Conservation (phyloP, 2,797 vertebrate species). For the Poecilia picta region DNA sequence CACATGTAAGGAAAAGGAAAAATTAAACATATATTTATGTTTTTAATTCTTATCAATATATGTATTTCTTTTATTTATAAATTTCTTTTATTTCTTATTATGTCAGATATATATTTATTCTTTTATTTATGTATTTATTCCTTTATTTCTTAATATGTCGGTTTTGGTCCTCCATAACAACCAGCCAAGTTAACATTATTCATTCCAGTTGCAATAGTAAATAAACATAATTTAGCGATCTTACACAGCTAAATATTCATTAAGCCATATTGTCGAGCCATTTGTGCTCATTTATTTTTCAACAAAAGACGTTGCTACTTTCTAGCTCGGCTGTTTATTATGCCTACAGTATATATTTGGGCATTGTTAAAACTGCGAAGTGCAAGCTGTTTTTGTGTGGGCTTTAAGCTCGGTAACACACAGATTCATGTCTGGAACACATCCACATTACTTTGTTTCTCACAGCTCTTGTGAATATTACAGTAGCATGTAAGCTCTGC, state of each 20-base stretch:
- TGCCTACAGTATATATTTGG: constrained; percentile 24
- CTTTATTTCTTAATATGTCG: no score
- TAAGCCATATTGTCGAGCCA: constrained; percentile 38
- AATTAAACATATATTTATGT: no score
- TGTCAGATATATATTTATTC: no score
- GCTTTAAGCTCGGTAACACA: constrained; percentile 35
- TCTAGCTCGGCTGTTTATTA: constrained; percentile 16
- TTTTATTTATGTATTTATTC: no score
- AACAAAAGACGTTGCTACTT: constrained; percentile 5
- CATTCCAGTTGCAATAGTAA: constrained; percentile 34
- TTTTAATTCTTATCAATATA: no score
- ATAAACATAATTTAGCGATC: constrained; percentile 52
- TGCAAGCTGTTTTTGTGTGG: constrained; percentile 20
- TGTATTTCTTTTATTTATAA: no score
- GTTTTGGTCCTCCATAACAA: not conserved
- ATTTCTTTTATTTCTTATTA: no score
- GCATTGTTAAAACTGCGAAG: constrained; percentile 26
- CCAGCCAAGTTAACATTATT: constrained; percentile 52
- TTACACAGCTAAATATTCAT: constrained; percentile 53
- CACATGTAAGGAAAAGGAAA: no score
- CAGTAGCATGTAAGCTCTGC: constrained; percentile 61
- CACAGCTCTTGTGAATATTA: constrained; percentile 67
- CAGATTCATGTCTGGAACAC: constrained; percentile 62
- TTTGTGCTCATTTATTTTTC: constrained; percentile 32
- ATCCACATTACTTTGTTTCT: constrained; percentile 60